A percentile compares a stretch with the other conserved stretches of the same genome.
Evolutionary conservation across 1,140 invertebrate genomes (phyloP).

Genomic region (Andricus grossulariae): DNA sequence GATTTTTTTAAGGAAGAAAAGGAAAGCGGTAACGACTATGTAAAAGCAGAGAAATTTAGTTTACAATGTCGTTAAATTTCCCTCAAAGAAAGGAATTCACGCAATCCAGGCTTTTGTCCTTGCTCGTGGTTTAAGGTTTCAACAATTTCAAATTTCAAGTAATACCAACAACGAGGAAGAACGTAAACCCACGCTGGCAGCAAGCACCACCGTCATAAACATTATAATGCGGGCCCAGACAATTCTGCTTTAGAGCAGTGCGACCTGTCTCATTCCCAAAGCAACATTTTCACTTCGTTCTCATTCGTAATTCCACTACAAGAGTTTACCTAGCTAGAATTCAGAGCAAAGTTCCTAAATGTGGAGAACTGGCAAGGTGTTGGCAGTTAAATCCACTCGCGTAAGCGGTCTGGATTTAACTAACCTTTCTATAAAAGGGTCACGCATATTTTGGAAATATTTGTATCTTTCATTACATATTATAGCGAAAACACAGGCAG

Average conservation of each 20-base stretch:
- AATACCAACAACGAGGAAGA: conserved; percentile 8
- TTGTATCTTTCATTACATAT: not conserved
- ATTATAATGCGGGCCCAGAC: conserved; percentile 42
- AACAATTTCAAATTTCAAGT: conserved; percentile 21
- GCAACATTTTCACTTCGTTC: conserved; percentile 45
- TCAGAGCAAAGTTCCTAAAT: conserved; percentile 13
- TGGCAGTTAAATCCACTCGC: conserved; percentile 8
- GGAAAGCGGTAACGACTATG: not conserved
- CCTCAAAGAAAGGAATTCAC: conserved; percentile 8
- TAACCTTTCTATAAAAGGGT: not conserved
- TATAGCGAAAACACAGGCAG: not conserved
- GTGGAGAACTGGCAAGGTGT: conserved; percentile 16
- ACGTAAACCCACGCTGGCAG: not conserved
- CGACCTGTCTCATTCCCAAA: conserved; percentile 44
- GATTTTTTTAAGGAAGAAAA: not conserved
- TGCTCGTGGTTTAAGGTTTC: conserved; percentile 26
- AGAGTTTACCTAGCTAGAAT: conserved; percentile 25
- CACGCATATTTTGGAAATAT: not conserved
- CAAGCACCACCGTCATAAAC: conserved; percentile 23
- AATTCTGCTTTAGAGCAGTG: conserved; percentile 44
- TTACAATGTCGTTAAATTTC: conserved; percentile 23
- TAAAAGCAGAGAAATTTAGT: not conserved
- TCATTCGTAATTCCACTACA: conserved; percentile 10
- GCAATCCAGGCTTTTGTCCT: conserved; percentile 23
- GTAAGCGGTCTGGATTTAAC: not conserved